phyloP scores from a whole-genome alignment of 1,140 invertebrate species.

The Mactra quadrangularis region DNA sequence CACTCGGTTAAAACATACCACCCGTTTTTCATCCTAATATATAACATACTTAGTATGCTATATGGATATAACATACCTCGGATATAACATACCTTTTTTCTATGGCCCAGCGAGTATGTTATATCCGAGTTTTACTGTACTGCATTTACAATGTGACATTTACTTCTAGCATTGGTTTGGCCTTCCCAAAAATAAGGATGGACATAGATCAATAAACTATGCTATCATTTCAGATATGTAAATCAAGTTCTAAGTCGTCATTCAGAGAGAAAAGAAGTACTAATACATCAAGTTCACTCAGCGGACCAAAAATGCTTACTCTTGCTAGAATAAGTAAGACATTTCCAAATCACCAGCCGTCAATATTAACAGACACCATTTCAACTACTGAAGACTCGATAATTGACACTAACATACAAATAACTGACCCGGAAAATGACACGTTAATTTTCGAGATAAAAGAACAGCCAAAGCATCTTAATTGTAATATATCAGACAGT shows the following conservation, averaged over 20 bases:
- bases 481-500: neutral
- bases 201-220: too few relatives aligned
- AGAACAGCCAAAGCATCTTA: neutral
- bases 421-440: conserved; percentile 20
- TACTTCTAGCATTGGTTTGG: too few relatives aligned
- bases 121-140: too few relatives aligned
- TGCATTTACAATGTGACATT: too few relatives aligned
- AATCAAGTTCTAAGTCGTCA: neutral
- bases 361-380: conserved; percentile 11
- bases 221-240: conserved; percentile 19
- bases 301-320: neutral
- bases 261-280: neutral
- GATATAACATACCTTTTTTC: too few relatives aligned
- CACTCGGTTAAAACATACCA: too few relatives aligned
- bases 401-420: neutral
- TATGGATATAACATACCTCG: too few relatives aligned
- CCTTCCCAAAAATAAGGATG: too few relatives aligned
- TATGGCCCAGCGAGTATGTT: too few relatives aligned
- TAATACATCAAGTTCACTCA: neutral
- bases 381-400: conserved; percentile 3
- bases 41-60: too few relatives aligned
- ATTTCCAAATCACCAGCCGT: conserved; percentile 21
- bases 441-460: conserved; percentile 6
- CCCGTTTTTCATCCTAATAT: too few relatives aligned
- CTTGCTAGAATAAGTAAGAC: neutral